Base-by-base conservation (phyloP, 2,113 vertebrate genomes). In the Datnioides undecimradiatus region DNA sequence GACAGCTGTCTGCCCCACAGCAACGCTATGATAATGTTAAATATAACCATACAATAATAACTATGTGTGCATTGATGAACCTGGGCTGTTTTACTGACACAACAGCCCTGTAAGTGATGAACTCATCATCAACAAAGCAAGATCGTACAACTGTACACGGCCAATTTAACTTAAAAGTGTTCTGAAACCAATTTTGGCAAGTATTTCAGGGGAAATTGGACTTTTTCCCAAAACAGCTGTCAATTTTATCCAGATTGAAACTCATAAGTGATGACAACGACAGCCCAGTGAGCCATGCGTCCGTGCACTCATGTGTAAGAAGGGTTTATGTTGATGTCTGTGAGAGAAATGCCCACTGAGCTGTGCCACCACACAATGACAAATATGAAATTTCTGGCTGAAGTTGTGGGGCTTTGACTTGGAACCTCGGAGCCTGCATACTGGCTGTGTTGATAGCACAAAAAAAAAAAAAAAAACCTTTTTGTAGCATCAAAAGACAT, bases 251-350 rank as follows among this genome's bases (percentile, higher is more conserved):
- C 45, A 57, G 23, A 48, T 29, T 64, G 11, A 67, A 74, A 66
- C 49, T 48, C 29, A 38, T 23, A 70, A 66, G 11, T 72, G 49
- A 29, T 31, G 38, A 60, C 64, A 29, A 38, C 45, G 77, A 59
- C 73, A 60, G 51, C 45, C 27, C 25, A 21, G 58, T 33, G 52
- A 80, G 65, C 19, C 6, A 38, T 51, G 58, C 29, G 14, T 23
- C 43, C 29, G 7, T 76, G 54, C 55, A 25, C 33, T 73, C 36
- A 54, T 68, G 60, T 41, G 31, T 12, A 6, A 75, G 64, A 71
- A 23, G 58, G 43, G 36, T 83, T 77, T 25, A 49, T 70, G 68
- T 59, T 67, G 33, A 46, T 75, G 65, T 64, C 31, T 68, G 34
- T 27, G 36, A 82, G 49, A 46, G 36, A 76, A 58, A 43, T 33